Base-by-base conservation (phyloP, 2,113 vertebrate species). In the Cyphomyrus discorhynchus region DNA sequence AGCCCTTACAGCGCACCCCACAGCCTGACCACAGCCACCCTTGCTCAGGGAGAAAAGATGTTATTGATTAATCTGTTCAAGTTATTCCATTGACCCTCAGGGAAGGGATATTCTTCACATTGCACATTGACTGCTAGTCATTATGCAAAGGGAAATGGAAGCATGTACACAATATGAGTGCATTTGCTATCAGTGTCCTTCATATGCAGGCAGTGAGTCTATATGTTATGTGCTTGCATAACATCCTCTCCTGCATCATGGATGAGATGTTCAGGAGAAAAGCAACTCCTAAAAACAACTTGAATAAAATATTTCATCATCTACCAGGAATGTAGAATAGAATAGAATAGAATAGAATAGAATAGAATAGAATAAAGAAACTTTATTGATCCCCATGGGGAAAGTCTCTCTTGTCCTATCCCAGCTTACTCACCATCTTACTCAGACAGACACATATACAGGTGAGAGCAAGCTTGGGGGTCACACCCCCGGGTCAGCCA, bases 81-180 rank as follows among this genome's bases (percentile, higher is more conserved):
- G 56, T 52, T 86, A 31, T 70, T 86, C 80, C 91, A 90, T 88
- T 89, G 86, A 91, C 77, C 92, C 91, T 89, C 84, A 90, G 52
- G 88, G 88, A 46, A 88, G 89, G 42, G 56, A 39, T 10, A 70
- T 89, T 86, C 49, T 31, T 83, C 10, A 82, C 90, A 62, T 83
- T 45, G 35, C 27, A 53, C 77, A 82, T 88, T 90, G 92, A 94
- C 93, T 94, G 92, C 93, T 74, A 58, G 39, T 92, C 92, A 94
- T 94, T 93, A 94, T 92, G 87, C 93, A 94, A 93, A 94, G 91
- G 90, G 90, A 46, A 21, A 92, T 89, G 92, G 86, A 47, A 88
- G 9, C 50, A 19, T 47, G 35, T 35, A 49, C 13, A 31, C 19
- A 24, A 84, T 46, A 21, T n/a, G 47, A 27, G 15, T n/a, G 19